Evolutionary conservation across 2,888 invertebrate species (phyloP), one percentile per base, ranked within the genome.

Genomic region (Lasioglossum calceatum): DNA sequence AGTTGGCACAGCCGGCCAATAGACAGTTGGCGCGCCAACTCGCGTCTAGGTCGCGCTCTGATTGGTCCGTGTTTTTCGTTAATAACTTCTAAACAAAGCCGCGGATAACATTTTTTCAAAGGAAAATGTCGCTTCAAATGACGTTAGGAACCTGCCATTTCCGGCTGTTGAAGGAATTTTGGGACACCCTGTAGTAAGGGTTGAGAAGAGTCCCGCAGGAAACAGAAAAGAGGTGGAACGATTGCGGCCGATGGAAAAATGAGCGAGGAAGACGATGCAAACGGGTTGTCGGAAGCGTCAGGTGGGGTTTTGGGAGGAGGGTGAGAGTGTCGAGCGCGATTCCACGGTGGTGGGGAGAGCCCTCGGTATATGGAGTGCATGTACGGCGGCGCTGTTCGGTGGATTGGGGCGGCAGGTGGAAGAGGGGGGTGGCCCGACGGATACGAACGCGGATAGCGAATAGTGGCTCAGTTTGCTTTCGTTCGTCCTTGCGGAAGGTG

Each of bases 241-340:
- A 85, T 84, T n/a, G 47, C 70, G 14, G n/a, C 4, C 78, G 77
- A 85, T 77, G 81, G 76, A 81, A 79, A 85, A 85, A 81, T 79
- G 85, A 85, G 85, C 79, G 86, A 87, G 80, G 75, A 86, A 87
- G 87, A 86, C 86, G 86, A 87, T 87, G 80, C 79, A 80, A 87
- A 87, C 86, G 87, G 86, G 75, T 87, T 82, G 87, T 86, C 80
- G 82, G 86, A 87, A 87, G 80, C 82, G 86, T 85, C 86, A 87
- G 82, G 82, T 82, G 86, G 85, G 86, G 85, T 79, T 86, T 81
- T 32, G 79, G 85, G 70, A 14, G 72, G 74, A 42, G 73, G 85
- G 86, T 77, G 86, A 77, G 86, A 80, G 86, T 77, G 86, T 77
- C 77, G 86, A 71, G 77, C 58, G 73, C 73, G 76, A 70, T 70